Percentiles rank a stretch among this genome's conserved stretches.
Evolutionary conservation across 2,113 vertebrate species (phyloP).

Genomic region (Rhabdomys dilectus): DNA sequence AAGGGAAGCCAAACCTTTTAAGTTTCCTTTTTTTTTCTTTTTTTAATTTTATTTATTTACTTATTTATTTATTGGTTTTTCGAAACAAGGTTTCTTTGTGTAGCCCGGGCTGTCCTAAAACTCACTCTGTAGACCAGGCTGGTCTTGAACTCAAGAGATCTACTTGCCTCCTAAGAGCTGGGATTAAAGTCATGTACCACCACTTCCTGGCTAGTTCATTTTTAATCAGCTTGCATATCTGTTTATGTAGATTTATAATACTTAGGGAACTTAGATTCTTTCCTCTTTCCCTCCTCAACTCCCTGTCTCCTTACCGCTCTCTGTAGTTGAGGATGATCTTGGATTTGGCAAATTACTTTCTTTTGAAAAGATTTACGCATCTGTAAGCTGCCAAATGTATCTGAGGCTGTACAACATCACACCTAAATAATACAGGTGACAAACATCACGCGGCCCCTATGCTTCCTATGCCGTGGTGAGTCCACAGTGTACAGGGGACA

Average conservation of each 20-base stretch:
- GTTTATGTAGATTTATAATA: neutral
- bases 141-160: neutral
- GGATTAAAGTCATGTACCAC: neutral
- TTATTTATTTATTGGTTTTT: neutral
- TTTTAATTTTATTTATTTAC: too few species aligned
- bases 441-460: neutral
- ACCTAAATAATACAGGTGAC: neutral
- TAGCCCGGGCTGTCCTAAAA: too few species aligned
- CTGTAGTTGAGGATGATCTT: neutral
- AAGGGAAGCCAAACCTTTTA: slow-evolving; percentile 23
- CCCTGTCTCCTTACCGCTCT: neutral
- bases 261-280: neutral
- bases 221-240: neutral
- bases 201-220: neutral
- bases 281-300: neutral
- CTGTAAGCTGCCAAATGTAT: neutral
- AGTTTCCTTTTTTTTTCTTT: neutral
- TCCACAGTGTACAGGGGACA: neutral
- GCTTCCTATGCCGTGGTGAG: neutral
- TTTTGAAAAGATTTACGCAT: neutral
- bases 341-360: neutral
- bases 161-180: neutral
- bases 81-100: too few species aligned
- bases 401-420: neutral
- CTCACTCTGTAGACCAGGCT: neutral